A percentile compares a stretch with the other conserved stretches of the same genome.
Conservation (phyloP, 1,140 invertebrate species). For the Saxidomus purpurata region DNA sequence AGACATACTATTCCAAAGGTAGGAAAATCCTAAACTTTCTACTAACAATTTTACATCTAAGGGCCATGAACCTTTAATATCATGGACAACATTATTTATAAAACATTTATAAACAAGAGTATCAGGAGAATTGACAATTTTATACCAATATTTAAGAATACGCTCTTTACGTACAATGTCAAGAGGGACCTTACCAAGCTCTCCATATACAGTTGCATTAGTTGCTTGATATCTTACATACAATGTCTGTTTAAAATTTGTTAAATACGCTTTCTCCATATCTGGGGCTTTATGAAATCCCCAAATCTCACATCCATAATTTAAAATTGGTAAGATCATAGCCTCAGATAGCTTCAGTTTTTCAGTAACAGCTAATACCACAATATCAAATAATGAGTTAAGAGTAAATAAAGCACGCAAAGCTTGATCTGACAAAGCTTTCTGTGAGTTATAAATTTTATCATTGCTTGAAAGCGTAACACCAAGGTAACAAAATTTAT, state of each 20-base stretch:
- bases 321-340: slow-evolving; percentile 5
- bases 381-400: not conserved
- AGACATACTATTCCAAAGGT: not conserved
- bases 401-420: too few relatives aligned
- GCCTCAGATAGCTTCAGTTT: slow-evolving; percentile 13
- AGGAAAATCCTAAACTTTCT: not conserved
- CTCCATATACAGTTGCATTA: too few relatives aligned
- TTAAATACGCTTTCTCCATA: slow-evolving; percentile 2
- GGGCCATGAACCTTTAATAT: not conserved
- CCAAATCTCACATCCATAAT: too few relatives aligned
- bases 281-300: too few relatives aligned
- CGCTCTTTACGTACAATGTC: not conserved
- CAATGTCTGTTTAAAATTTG: too few relatives aligned
- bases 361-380: not conserved
- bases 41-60: not conserved
- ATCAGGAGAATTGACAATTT: slow-evolving; percentile 23
- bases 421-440: not conserved
- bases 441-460: not conserved
- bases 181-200: too few relatives aligned
- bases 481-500: slow-evolving; percentile 6
- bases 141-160: slow-evolving; percentile 16
- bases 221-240: too few relatives aligned
- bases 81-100: not conserved
- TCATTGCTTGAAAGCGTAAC: not conserved
- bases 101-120: not conserved